Base-by-base conservation (phyloP, 2,888 invertebrate species). In the Leptopilina syphax region DNA sequence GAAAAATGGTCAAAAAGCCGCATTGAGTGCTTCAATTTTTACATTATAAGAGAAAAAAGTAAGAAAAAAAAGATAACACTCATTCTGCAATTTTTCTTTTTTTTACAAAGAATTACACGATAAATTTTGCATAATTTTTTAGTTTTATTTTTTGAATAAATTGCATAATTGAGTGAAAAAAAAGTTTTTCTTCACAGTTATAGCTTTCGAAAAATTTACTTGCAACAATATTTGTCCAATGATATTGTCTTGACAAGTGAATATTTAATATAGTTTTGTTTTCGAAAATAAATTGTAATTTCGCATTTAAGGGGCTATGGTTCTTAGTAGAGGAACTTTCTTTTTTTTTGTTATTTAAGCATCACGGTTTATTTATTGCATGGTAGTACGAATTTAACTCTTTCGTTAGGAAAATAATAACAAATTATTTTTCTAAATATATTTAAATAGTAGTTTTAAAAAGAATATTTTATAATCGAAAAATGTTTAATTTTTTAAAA, bases 1-100 rank as follows among this genome's bases (percentile, higher is more conserved):
- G 83, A 79, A 77, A 65, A 73, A 57, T 60, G 50, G 70, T 73
- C 54, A 73, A 63, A 68, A 13, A 50, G 68, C 50, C 50, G 68
- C 50, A 50, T 13, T 10, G 73, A 60, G 57, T 10, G 73, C 18
- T 60, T 57, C 73, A 73, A 34, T 73, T 73, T 73, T 73, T 50
- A 50, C 10, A 50, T 9, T 10, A 50, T 50, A 50, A 50, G 9
- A 50, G 50, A 10, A 1, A 57, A 57, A n/a, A 54, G 13, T n/a
- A 57, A 54, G 13, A 73, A 54, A n/a, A 73, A 54, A n/a, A 73
- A 68, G 34, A 34, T 34, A 34, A 70, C 13, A 4, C 63, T 34
- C 41, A 34, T 57, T 70, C 50, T 60, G 8, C 27, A 41, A 27
- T 34, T 54, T 73, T 34, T 13, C 54, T 73, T 34, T 9, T 73